phyloP scores from a whole-genome alignment of 2,888 invertebrate genomes.

The Tetragonisca angustula region DNA sequence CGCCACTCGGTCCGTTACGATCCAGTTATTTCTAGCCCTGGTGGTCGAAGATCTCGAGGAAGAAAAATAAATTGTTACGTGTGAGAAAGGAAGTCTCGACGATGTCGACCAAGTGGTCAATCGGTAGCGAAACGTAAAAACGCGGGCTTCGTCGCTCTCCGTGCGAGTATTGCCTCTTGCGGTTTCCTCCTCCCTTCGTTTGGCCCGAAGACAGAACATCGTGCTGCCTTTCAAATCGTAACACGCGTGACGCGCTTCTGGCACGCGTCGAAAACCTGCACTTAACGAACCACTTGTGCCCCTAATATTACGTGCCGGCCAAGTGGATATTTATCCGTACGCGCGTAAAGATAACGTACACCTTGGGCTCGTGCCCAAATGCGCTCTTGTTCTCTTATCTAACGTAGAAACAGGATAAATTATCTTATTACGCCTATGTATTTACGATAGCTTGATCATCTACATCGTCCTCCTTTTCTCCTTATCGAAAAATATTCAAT shows the following conservation, averaged over 20 bases:
- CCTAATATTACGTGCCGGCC: slow-evolving; percentile 49
- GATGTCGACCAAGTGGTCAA: background rate
- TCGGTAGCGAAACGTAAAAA: slow-evolving; percentile 7
- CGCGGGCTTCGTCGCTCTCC: slow-evolving; percentile 6
- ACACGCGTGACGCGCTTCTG: slow-evolving; percentile 66
- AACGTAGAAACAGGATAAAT: background rate
- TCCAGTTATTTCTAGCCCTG: background rate
- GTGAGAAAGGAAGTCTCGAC: background rate
- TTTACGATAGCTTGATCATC: background rate
- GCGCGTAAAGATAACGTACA: slow-evolving; percentile 34
- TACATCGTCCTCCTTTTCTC: background rate
- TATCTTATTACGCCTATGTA: background rate
- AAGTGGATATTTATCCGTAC: slow-evolving; percentile 56
- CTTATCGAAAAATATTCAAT: too few relatives aligned
- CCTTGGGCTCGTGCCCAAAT: slow-evolving; percentile 7
- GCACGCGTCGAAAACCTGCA: slow-evolving; percentile 67
- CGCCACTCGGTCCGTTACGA: background rate
- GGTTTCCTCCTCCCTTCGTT: slow-evolving; percentile 26
- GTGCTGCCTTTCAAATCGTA: slow-evolving; percentile 53
- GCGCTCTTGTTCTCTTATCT: background rate
- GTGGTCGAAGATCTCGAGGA: background rate
- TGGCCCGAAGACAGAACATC: slow-evolving; percentile 18
- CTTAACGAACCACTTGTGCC: slow-evolving; percentile 66
- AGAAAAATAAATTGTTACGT: background rate
- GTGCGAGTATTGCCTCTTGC: slow-evolving; percentile 3